phyloP scores from a whole-genome alignment of 2,888 invertebrate genomes.

The Thera britannica region DNA sequence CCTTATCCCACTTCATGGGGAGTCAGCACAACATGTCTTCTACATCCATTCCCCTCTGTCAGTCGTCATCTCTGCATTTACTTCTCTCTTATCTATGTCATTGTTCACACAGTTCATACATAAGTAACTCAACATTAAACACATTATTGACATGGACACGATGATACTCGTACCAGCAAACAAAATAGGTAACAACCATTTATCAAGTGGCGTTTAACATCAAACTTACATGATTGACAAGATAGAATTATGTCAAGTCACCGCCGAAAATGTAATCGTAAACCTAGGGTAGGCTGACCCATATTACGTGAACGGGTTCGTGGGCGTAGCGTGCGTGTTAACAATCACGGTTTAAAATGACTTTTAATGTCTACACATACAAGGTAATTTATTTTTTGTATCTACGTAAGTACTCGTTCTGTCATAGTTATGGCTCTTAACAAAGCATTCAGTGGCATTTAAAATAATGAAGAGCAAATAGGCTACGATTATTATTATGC shows the following conservation, averaged over 20 bases:
- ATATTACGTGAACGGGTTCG: conserved; percentile 46
- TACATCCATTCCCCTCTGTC: no score
- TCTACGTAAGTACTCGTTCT: conserved; percentile 54
- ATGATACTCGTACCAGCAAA: background rate
- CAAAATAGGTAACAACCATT: conserved; percentile 13
- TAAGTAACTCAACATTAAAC: no score
- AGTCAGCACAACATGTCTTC: no score
- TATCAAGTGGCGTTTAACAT: conserved; percentile 48
- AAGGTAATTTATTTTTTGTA: conserved; percentile 67
- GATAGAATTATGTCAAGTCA: conserved; percentile 60
- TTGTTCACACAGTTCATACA: no score
- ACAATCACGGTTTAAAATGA: conserved; percentile 70
- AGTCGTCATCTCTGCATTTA: no score
- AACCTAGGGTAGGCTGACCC: conserved; percentile 57
- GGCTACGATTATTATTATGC: background rate
- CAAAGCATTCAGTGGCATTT: conserved; percentile 50
- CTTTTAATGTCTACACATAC: conserved; percentile 73
- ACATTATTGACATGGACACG: background rate
- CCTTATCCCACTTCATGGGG: no score
- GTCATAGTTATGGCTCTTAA: conserved; percentile 64
- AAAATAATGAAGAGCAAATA: conserved; percentile 29
- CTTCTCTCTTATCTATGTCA: no score
- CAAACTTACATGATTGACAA: conserved; percentile 52
- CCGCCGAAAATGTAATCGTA: conserved; percentile 61
- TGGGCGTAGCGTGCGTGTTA: conserved; percentile 64